A percentile compares a stretch with the other conserved stretches of the same genome.
Evolutionary conservation across 2,113 vertebrate species (phyloP).

Genomic region (Pogonocichla stellata): DNA sequence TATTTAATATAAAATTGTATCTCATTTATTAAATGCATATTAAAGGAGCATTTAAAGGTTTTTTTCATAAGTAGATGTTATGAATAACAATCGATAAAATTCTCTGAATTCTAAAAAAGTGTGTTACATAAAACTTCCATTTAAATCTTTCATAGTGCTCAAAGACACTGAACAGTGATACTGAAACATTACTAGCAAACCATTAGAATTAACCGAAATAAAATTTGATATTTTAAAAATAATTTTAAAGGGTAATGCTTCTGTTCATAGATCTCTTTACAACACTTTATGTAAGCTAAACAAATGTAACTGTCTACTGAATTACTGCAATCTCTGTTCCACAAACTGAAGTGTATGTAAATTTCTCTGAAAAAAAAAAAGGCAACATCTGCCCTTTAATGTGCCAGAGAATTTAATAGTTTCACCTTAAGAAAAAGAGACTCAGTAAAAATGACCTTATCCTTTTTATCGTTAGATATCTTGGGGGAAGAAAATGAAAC

Average conservation of each 20-base stretch:
- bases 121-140: slow-evolving; percentile 67
- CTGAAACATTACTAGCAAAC: slow-evolving; percentile 57
- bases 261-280: background rate
- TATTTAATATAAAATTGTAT: slow-evolving; percentile 67
- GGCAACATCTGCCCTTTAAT: slow-evolving; percentile 56
- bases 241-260: background rate
- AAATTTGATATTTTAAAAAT: slow-evolving; percentile 34
- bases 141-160: slow-evolving; percentile 69
- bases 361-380: slow-evolving; percentile 6
- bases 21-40: slow-evolving; percentile 67
- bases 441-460: background rate
- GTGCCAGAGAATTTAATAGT: slow-evolving; percentile 42
- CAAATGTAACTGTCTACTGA: background rate
- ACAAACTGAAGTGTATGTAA: slow-evolving; percentile 55
- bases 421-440: slow-evolving; percentile 50
- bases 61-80: slow-evolving; percentile 74
- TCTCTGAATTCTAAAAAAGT: slow-evolving; percentile 66
- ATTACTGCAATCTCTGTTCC: background rate
- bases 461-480: background rate
- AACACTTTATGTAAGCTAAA: background rate
- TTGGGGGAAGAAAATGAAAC: slow-evolving; percentile 35
- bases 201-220: slow-evolving; percentile 52
- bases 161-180: slow-evolving; percentile 49
- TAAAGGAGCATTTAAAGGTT: slow-evolving; percentile 67
- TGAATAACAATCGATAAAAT: slow-evolving; percentile 74